These are phyloP conservation scores for Oscheius myriophilus DNA, from an alignment of 2,888 invertebrate genomes.

Conservation along the genomic window DNA sequence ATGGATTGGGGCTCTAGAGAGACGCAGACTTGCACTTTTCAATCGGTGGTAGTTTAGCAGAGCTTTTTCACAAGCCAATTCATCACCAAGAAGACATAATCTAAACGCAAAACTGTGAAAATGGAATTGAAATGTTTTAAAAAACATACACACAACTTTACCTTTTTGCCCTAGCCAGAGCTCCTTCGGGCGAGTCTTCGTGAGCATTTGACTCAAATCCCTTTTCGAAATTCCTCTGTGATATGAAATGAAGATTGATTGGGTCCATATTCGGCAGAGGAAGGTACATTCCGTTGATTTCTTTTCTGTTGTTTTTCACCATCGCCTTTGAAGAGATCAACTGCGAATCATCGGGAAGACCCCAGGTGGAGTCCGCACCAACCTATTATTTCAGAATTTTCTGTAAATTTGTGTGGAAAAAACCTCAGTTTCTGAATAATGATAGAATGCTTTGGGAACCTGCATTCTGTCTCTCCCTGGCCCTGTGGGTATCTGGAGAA, in stretches of 20 bases:
- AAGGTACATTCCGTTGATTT: slow-evolving; percentile 50
- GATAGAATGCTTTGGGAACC: slow-evolving; percentile 50
- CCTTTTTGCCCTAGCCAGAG: slow-evolving; percentile 47
- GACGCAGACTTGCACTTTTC: slow-evolving; percentile 33
- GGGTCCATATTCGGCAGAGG: slow-evolving; percentile 54
- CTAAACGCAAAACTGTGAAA: slow-evolving; percentile 16
- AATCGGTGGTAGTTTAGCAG: slow-evolving; percentile 45
- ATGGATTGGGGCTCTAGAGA: slow-evolving; percentile 35
- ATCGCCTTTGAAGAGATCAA: slow-evolving; percentile 38
- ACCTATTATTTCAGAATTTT: neutral
- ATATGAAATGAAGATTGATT: slow-evolving; percentile 51
- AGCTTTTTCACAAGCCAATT: slow-evolving; percentile 41
- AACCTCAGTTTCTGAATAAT: slow-evolving; percentile 46
- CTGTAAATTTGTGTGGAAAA: neutral
- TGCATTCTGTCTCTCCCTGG: slow-evolving; percentile 30
- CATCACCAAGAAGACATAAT: slow-evolving; percentile 36
- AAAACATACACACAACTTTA: slow-evolving; percentile 13
- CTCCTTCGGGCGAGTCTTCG: slow-evolving; percentile 47
- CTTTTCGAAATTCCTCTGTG: slow-evolving; percentile 46
- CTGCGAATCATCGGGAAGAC: slow-evolving; percentile 42
- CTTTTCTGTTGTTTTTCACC: slow-evolving; percentile 47
- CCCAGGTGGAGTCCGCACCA: slow-evolving; percentile 42
- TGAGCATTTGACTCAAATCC: slow-evolving; percentile 42
- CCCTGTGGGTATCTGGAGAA: slow-evolving; percentile 28
- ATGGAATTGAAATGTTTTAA: slow-evolving; percentile 1